Conservation (phyloP, 2,797 vertebrate species). For the Sibirionetta formosa region DNA sequence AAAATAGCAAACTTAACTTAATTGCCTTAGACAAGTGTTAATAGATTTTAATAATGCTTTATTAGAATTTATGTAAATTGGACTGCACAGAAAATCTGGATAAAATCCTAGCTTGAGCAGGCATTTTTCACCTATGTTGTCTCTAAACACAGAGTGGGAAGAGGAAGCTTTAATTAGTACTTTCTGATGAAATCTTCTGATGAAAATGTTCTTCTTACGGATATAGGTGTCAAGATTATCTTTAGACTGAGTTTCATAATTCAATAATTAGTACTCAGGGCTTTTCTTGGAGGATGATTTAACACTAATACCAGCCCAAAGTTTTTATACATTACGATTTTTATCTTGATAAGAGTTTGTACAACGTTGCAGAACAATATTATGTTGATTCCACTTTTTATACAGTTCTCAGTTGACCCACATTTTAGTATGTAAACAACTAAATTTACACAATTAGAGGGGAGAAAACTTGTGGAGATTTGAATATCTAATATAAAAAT, state of each 20-base stretch:
- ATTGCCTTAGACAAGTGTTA: slow-evolving; percentile 88
- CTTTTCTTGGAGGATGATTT: slow-evolving; percentile 61
- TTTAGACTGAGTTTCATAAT: slow-evolving; percentile 78
- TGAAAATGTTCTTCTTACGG: slow-evolving; percentile 68
- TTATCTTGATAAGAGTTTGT: neutral
- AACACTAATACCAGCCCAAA: slow-evolving; percentile 44
- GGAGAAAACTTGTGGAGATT: neutral
- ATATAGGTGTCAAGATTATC: slow-evolving; percentile 80
- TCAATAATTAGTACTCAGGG: slow-evolving; percentile 76
- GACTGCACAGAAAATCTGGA: slow-evolving; percentile 74
- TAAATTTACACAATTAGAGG: neutral
- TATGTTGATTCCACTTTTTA: neutral
- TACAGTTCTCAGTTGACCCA: neutral
- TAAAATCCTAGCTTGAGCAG: slow-evolving; percentile 75
- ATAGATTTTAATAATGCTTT: slow-evolving; percentile 87
- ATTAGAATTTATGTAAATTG: slow-evolving; percentile 87
- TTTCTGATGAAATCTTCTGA: slow-evolving; percentile 76
- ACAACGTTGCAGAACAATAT: neutral
- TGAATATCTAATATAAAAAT: neutral
- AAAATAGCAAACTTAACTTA: slow-evolving; percentile 82
- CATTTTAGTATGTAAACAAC: neutral
- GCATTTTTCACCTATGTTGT: slow-evolving; percentile 47
- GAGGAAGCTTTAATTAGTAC: slow-evolving; percentile 77
- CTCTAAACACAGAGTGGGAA: slow-evolving; percentile 59
- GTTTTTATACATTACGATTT: slow-evolving; percentile 53